Base-by-base conservation (phyloP, 2,113 vertebrate species). In the Aegithalos caudatus region DNA sequence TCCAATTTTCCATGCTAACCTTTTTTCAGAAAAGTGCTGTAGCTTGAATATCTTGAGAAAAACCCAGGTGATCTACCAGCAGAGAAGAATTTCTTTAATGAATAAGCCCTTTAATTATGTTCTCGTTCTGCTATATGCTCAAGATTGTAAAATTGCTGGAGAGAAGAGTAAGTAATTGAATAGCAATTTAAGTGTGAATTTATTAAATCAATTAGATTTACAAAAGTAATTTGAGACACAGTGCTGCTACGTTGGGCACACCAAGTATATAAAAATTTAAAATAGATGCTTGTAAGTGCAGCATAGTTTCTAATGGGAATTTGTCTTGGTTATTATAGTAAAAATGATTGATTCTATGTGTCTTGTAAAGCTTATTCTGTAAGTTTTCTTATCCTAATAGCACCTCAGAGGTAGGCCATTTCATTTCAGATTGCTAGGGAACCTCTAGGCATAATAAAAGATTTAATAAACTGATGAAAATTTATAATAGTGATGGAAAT, bases 191-290 rank as follows among this genome's bases (percentile, higher is more conserved):
- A 82, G 78, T 95, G 90, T 95, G 82, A 92, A 94, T 94, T 94
- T 95, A 95, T 94, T 90, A 94, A 96, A 96, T 96, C 89, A 94
- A 94, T 92, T 92, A 96, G 66, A 95, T 94, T 95, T 96, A 91
- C 76, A 81, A 82, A 91, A 95, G 79, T 93, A 86, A 95, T 96
- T 97, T 94, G 84, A 91, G 71, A 74, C 64, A 91, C 58, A 71
- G 66, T 57, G 65, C 56, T 86, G 76, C 90, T 92, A 87, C 85
- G 45, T 70, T 70, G 57, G 33, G 87, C 8, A 12, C 51, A 94
- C 56, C 50, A 94, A 95, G 82, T 97, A 90, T 88, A 96, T 96
- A 95, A 95, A 97, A 96, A 93, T 70, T 95, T 95, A 86, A 97
- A 94, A 88, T 93, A 86, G 92, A 84, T 94, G 79, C 81, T 73